These are phyloP conservation scores for Pao palembangensis DNA, from an alignment of 2,113 vertebrate genomes.

Conservation along the genomic window DNA sequence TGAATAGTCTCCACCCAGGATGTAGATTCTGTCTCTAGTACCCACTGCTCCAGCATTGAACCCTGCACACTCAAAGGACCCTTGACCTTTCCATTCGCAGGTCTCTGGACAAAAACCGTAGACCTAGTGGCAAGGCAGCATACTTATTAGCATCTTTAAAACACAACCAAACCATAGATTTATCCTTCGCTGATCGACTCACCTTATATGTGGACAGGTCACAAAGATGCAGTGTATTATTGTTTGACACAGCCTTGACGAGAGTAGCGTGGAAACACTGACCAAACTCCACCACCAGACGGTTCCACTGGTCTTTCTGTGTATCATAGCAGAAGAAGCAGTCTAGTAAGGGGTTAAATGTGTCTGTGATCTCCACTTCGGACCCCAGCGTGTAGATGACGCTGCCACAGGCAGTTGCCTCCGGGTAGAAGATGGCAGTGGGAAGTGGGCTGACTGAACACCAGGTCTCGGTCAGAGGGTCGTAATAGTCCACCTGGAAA, in stretches of 20 bases:
- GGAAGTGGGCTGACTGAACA: conserved; percentile 84
- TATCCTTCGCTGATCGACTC: neutral
- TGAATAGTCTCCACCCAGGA: conserved; percentile 95
- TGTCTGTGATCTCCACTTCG: conserved; percentile 89
- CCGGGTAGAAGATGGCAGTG: conserved; percentile 90
- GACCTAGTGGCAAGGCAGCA: conserved; percentile 56
- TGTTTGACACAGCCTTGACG: conserved; percentile 90
- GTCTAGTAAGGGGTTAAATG: conserved; percentile 95
- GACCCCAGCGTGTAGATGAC: conserved; percentile 92
- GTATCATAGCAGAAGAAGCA: conserved; percentile 91
- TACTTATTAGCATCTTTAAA: neutral
- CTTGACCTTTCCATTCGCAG: conserved; percentile 91
- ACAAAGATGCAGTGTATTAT: conserved; percentile 88
- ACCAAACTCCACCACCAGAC: conserved; percentile 92
- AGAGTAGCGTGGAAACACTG: conserved; percentile 95
- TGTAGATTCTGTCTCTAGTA: conserved; percentile 90
- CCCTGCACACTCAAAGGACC: conserved; percentile 95
- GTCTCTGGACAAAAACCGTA: conserved; percentile 97
- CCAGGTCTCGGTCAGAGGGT: conserved; percentile 86
- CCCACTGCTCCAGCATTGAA: conserved; percentile 96
- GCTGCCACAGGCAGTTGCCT: conserved; percentile 86
- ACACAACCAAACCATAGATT: neutral
- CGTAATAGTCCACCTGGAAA: conserved; percentile 84
- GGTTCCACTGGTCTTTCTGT: conserved; percentile 90
- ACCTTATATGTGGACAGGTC: conserved; percentile 96